These are phyloP conservation scores for Diplazon laetatorius DNA, from an alignment of 2,888 invertebrate genomes.

Conservation along the genomic window DNA sequence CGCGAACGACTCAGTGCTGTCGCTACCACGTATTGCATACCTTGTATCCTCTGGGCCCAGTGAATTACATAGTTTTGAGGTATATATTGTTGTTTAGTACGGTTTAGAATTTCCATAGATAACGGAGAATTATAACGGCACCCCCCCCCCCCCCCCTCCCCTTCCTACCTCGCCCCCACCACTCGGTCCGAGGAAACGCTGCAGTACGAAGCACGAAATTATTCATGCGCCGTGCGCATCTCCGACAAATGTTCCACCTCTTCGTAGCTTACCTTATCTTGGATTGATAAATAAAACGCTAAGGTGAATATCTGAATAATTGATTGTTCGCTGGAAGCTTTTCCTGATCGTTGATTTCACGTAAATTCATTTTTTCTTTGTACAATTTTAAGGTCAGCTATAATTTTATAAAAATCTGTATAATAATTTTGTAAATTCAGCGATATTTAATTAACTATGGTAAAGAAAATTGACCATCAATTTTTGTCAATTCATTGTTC, in stretches of 20 bases:
- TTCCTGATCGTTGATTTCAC: background rate
- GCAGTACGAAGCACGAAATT: conserved; percentile 66
- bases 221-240: conserved; percentile 64
- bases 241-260: conserved; percentile 44
- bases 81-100: conserved; percentile 80
- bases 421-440: too few relatives aligned
- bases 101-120: conserved; percentile 82
- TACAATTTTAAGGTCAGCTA: too few relatives aligned
- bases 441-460: too few relatives aligned
- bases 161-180: too few relatives aligned
- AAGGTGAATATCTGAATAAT: background rate
- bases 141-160: too few relatives aligned
- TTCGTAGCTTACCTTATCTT: background rate
- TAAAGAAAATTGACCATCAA: too few relatives aligned
- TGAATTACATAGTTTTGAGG: conserved; percentile 80
- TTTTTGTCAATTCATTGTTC: too few relatives aligned
- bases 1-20: conserved; percentile 64
- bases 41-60: conserved; percentile 69
- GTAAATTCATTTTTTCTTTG: too few relatives aligned
- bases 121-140: conserved; percentile 80
- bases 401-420: too few relatives aligned
- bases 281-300: conserved; percentile 5
- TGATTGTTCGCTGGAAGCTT: background rate
- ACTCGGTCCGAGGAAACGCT: conserved; percentile 74
- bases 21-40: conserved; percentile 72